These are phyloP conservation scores for Triplophysa dalaica DNA, from an alignment of 2,113 vertebrate genomes.

Conservation along the genomic window DNA sequence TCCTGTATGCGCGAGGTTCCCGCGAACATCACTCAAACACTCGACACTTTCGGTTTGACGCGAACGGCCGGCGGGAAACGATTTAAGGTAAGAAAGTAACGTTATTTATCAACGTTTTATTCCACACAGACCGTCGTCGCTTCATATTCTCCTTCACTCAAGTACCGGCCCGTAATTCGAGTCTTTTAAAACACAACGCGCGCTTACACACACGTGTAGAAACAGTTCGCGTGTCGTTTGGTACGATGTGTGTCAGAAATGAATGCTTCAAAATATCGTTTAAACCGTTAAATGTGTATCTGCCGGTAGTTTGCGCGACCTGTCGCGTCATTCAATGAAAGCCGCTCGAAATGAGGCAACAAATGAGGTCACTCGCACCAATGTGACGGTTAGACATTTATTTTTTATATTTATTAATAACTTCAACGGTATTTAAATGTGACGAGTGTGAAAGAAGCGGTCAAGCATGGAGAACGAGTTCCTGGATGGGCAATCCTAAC, in stretches of 20 bases:
- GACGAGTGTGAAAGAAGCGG: neutral
- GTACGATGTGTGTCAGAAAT: neutral
- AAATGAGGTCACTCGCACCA: neutral
- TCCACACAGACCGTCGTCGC: neutral
- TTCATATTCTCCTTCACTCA: neutral
- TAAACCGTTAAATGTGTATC: neutral
- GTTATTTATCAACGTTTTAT: neutral
- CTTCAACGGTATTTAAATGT: neutral
- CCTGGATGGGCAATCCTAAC: no score
- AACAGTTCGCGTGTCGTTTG: no score
- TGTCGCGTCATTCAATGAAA: constrained; percentile 1
- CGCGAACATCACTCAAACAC: constrained; percentile 6
- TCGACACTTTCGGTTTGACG: neutral
- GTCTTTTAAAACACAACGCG: neutral
- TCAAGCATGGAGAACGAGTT: no score
- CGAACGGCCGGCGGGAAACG: neutral
- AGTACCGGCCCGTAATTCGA: neutral
- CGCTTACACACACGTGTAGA: neutral
- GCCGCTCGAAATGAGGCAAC: no score
- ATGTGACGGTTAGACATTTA: neutral
- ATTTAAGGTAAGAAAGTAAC: neutral
- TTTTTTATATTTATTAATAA: neutral
- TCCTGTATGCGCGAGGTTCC: constrained; percentile 14
- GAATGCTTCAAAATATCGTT: neutral
- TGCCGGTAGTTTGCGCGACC: constrained; percentile 14